Evolutionary conservation across 2,888 invertebrate species (phyloP), one percentile per base, ranked within the genome.

Genomic region (Drosophila falleni): DNA sequence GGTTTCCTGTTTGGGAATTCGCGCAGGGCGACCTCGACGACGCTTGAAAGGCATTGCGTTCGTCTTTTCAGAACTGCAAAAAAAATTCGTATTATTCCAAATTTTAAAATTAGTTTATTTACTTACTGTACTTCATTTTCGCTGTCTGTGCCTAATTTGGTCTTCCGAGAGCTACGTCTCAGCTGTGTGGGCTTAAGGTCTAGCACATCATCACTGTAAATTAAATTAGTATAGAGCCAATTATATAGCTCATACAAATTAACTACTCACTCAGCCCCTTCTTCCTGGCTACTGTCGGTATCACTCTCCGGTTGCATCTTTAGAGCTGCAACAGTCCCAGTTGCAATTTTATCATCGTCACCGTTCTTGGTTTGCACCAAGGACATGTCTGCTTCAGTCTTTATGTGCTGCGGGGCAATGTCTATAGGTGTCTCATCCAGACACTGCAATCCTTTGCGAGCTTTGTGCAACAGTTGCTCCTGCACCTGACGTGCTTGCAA

Each of bases 361-460:
- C n/a, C 10, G 6, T 16, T 11, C 2, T 41, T 31, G 10, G 11
- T 15, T 5, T 13, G 23, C 41, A n/a, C 33, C 39, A 67, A 15
- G 8, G 49, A 37, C 9, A 73, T 67, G 8, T 87, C 81, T 3
- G 76, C 3, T 63, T 90, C 90, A 3, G 79, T 73, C 65, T 90
- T 90, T 0, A 87, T 84, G 26, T 66, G 53, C 42, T 74, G 56
- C 41, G 55, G 56, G 15, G 84, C 74, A 13, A 91, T 90, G 50
- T 91, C 91, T 11, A 91, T 91, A 5, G 90, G 85, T 2, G 85
- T 69, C 54, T 91, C 91, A 6, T 87, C 74, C 4, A 91, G 62
- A 37, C 91, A 90, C 33, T 64, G 73, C 39, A 71, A 15, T 16
- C 41, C 41, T 2, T 59, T 69, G 19, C 44, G 51, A 11, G 77